Evolutionary conservation across 2,888 invertebrate genomes (phyloP).

Genomic region (Hylaea fasciaria): DNA sequence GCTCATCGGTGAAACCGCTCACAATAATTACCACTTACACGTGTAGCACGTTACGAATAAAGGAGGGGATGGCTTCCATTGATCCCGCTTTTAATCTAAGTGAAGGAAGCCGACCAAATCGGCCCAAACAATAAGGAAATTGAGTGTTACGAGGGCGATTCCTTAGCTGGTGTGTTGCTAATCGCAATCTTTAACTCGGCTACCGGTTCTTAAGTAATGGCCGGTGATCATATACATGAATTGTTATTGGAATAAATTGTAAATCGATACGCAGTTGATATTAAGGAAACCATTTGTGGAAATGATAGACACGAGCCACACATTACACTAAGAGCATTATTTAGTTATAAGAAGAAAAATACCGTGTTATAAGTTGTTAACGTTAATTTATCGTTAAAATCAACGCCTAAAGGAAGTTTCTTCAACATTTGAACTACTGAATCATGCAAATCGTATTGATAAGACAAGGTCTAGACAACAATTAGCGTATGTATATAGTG

Average conservation of each 20-base stretch:
- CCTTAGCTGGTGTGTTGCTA: conserved; percentile 11
- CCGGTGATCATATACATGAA: conserved; percentile 15
- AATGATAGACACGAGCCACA: neutral
- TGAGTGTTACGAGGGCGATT: conserved; percentile 21
- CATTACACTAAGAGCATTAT: neutral
- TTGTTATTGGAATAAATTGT: conserved; percentile 6
- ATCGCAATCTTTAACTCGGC: conserved; percentile 29
- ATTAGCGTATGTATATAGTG: no score
- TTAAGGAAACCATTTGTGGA: neutral
- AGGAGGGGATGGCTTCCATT: conserved; percentile 31
- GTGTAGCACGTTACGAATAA: conserved; percentile 38
- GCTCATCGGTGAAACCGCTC: conserved; percentile 25
- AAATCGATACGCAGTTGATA: conserved; percentile 1
- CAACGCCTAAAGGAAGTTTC: no score
- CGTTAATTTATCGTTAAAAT: neutral
- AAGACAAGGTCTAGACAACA: no score
- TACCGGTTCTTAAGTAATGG: conserved; percentile 19
- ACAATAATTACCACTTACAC: conserved; percentile 44
- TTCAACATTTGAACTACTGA: no score
- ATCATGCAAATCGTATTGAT: no score
- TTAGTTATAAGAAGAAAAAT: no score
- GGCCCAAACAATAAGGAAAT: conserved; percentile 37
- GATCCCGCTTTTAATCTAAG: conserved; percentile 42
- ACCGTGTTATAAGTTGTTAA: neutral
- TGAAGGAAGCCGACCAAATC: conserved; percentile 35